phyloP scores from a whole-genome alignment of 2,888 invertebrate species.

The Norana najaformis region DNA sequence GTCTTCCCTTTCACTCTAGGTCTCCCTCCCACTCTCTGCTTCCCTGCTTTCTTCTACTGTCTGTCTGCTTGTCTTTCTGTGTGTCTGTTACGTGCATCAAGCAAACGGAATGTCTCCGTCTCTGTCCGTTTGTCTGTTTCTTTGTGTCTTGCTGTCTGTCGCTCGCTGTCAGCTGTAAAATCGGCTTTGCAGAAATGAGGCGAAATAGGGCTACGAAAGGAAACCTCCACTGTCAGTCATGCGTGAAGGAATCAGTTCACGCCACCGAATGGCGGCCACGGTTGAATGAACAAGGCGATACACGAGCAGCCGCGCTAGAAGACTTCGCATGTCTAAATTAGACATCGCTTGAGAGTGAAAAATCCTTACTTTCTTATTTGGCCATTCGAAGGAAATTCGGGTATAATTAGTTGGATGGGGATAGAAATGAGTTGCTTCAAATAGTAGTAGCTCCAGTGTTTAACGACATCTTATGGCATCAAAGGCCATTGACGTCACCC shows the following conservation, averaged over 20 bases:
- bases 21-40: background rate
- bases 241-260: background rate
- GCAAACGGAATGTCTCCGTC: too few relatives aligned
- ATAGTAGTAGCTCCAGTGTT: too few relatives aligned
- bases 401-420: background rate
- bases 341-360: too few relatives aligned
- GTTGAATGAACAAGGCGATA: too few relatives aligned
- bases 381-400: background rate
- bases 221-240: background rate
- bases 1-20: too few relatives aligned
- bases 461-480: too few relatives aligned
- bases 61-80: background rate
- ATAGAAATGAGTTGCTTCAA: background rate
- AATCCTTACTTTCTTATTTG: background rate
- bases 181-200: background rate
- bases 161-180: background rate
- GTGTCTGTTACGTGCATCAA: too few relatives aligned
- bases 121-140: background rate
- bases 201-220: background rate
- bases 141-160: background rate
- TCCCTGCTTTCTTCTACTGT: background rate
- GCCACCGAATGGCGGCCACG: background rate
- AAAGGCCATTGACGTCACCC: too few relatives aligned
- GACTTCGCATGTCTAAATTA: too few relatives aligned
- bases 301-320: background rate